A percentile compares a stretch with the other conserved stretches of the same genome.
Conservation (phyloP, 1,140 invertebrate species). For the Platyscapa corneri region DNA sequence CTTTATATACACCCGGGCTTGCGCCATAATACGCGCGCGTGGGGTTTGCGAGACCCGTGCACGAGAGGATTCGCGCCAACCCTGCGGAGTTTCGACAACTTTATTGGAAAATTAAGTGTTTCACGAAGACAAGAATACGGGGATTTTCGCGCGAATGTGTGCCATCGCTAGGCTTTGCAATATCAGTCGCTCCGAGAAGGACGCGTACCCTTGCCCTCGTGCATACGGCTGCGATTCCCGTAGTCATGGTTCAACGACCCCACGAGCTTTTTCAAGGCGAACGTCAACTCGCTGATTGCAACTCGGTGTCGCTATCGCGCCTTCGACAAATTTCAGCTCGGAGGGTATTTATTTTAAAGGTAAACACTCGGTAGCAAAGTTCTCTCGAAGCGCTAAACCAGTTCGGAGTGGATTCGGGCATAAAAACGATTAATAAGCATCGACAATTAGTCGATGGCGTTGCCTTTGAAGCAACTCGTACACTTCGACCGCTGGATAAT, state of each 20-base stretch:
- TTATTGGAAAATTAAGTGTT: constrained; percentile 6
- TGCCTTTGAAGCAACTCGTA: not conserved
- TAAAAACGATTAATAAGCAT: not conserved
- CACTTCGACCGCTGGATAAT: not conserved
- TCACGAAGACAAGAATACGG: not conserved
- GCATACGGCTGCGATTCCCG: too few species aligned
- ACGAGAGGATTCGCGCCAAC: not conserved
- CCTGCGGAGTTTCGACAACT: not conserved
- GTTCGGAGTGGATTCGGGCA: not conserved
- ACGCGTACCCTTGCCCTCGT: too few species aligned
- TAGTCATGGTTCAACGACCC: not conserved
- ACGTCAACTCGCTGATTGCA: not conserved
- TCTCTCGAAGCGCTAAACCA: not conserved
- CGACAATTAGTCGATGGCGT: not conserved
- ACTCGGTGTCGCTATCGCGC: too few species aligned
- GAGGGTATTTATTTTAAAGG: not conserved
- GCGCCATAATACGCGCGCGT: not conserved
- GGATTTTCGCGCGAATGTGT: not conserved
- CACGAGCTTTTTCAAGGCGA: not conserved
- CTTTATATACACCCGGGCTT: not conserved
- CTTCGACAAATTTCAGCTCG: not conserved
- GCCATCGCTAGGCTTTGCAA: too few species aligned
- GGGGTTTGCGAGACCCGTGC: not conserved
- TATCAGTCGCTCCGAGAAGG: too few species aligned
- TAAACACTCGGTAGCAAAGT: not conserved